Evolutionary conservation across 2,113 vertebrate genomes (phyloP), one percentile per base, ranked within the genome.

Genomic region (Phocoena phocoena): DNA sequence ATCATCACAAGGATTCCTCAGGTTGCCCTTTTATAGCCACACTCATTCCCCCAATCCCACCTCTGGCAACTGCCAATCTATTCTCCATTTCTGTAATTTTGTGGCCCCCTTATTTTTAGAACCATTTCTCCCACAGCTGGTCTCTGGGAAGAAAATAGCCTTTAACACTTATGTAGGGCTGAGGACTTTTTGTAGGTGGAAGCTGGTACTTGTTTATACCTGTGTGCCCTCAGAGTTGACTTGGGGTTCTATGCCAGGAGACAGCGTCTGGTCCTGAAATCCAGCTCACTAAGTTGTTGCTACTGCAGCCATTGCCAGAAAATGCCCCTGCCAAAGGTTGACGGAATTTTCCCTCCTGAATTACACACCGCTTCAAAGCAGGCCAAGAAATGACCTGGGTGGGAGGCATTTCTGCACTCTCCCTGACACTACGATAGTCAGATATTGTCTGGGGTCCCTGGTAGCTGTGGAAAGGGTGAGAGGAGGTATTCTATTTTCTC

Each of bases 41-140:
- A 31, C 14, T 90, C 28, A 47, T 8, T 31, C n/a, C 9, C 58
- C 4, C 47, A 44, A 80, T 0, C 28, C 38, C 47, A 31, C 50
- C 53, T 55, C 68, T 74, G 76, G 76, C 77, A 26, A 21, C 38
- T 17, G 50, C 73, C 38, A 38, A 18, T 81, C 47, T 85, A 13
- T 68, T 91, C 62, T 88, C 71, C 90, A 73, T 85, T 88, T 96
- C 70, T 70, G 0, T 76, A 62, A 47, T 70, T 94, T 79, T 55
- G 18, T 53, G 60, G 20, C 41, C 47, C n/a, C 17, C 6, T 80
- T 95, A 71, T 88, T n/a, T 88, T 95, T 95, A 77, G 95, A 77
- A 63, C 38, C 67, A 47, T 62, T 79, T 83, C 53, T 76, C 70
- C 33, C 76, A 12, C 6, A 63, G 31, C 53, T 65, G 33, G 44